Base-by-base conservation (phyloP, 2,113 vertebrate genomes). In the Barbus barbus region DNA sequence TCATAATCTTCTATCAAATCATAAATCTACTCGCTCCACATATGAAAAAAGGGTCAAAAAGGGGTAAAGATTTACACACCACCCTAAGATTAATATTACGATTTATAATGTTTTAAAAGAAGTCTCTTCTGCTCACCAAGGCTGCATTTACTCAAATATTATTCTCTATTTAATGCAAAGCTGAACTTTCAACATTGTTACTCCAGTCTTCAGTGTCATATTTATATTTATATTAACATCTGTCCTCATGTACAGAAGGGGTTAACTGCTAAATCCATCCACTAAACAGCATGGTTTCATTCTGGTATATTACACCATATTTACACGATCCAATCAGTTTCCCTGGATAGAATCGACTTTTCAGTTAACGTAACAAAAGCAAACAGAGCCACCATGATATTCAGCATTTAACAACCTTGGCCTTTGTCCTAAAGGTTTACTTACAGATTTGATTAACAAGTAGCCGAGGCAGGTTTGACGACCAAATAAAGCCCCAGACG, bases 331-430 rank as follows among this genome's bases (percentile, higher is more conserved):
- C 9, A 69, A 69, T 69, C 8, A 22, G 6, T 69, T 38, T 4
- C 9, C n/a, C 11, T 69, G 33, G 65, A n/a, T 26, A 46, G n/a
- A 72, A 73, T 46, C 13, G 13, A 46, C 22, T 46, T 46, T 24
- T 46, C n/a, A 44, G 38, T 44, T 44, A 73, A 73, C 5, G 24
- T 60, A 20, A 18, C 4, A 60, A 78, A 61, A 44, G 12, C 56
- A 63, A 63, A 26, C 56, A 44, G 56, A 63, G 56, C 36, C 44
- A 24, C 31, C 5, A 31, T 38, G 7, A 61, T 61, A 65, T 84
- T 13, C 51, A 84, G 38, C 51, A 69, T 79, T 79, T 84, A 60
- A 46, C 46, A 72, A 73, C 58, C 58, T 56, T 78, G 28, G 41
- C 28, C 74, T 48, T 72, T 73, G 22, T 31, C 76, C 53, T 26